Conservation (phyloP, 1,140 invertebrate genomes). For the Trachelipus rathkii region DNA sequence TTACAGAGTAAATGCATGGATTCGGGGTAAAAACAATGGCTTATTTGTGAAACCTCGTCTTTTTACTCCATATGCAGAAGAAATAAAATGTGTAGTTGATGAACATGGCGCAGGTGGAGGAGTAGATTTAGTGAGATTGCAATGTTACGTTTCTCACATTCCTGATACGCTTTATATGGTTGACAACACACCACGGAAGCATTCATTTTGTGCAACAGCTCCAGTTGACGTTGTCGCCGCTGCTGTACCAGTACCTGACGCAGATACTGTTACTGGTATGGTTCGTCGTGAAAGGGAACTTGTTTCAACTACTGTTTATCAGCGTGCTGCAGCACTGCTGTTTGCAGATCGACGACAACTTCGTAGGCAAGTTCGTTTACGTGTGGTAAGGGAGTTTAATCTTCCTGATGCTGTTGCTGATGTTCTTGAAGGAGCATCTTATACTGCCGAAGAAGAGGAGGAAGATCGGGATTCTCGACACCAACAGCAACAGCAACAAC, state of each 20-base stretch:
- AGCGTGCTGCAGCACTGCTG: slow-evolving; percentile 68
- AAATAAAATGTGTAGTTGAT: slow-evolving; percentile 81
- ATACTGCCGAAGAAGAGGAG: slow-evolving; percentile 38
- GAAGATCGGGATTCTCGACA: neutral
- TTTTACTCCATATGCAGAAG: slow-evolving; percentile 91
- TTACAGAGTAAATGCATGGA: slow-evolving; percentile 77
- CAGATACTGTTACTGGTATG: slow-evolving; percentile 72
- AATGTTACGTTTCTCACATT: slow-evolving; percentile 60
- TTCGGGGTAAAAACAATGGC: slow-evolving; percentile 69
- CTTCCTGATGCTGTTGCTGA: slow-evolving; percentile 86
- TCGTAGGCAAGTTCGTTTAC: slow-evolving; percentile 71
- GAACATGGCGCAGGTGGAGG: slow-evolving; percentile 72
- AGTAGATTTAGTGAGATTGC: slow-evolving; percentile 67
- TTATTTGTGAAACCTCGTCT: slow-evolving; percentile 78
- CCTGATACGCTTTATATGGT: slow-evolving; percentile 95
- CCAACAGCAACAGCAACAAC: neutral
- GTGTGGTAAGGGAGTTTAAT: slow-evolving; percentile 89
- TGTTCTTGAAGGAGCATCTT: slow-evolving; percentile 60
- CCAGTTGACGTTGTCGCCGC: slow-evolving; percentile 57
- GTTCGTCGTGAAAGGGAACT: slow-evolving; percentile 79
- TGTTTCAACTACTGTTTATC: slow-evolving; percentile 69
- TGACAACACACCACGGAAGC: slow-evolving; percentile 55
- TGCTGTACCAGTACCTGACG: slow-evolving; percentile 67
- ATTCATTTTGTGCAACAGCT: slow-evolving; percentile 48
- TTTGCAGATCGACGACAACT: slow-evolving; percentile 72